Evolutionary conservation across 2,113 vertebrate species (phyloP), one percentile per base, ranked within the genome.

Genomic region (Labrus mixtus): DNA sequence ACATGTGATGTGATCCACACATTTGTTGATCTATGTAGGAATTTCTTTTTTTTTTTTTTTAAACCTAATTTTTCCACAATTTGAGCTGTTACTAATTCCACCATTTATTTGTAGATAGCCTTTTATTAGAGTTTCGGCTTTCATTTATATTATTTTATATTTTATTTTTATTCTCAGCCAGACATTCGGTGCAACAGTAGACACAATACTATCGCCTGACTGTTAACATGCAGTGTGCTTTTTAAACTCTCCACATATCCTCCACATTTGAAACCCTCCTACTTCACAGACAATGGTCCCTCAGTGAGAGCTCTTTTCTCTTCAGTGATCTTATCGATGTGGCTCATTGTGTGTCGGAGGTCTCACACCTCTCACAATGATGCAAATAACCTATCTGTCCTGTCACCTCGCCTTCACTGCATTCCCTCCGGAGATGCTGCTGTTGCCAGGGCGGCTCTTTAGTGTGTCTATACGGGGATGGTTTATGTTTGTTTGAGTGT

Each of bases 261-360:
- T 65, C 23, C 45, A 9, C 67, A 20, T 75, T 78, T 64, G n/a
- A 78, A 74, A 54, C 46, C 9, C 37, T 23, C 83, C 69, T 37
- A 73, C 80, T 85, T 81, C 50, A 39, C 45, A 79, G 61, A 85
- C 80, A 85, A 82, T 84, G 70, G 59, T 43, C 59, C 63, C 46
- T 56, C 36, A 45, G 54, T 55, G 68, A 59, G 43, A 36, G 83
- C 61, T 61, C 59, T n/a, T 65, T 92, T 79, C 85, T 53, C 83
- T 43, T 51, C 22, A 8, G 71, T 81, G 87, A 91, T 89, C 78
- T 71, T 89, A 93, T 92, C 73, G 81, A 78, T 88, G 82, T 62
- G 29, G 19, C 78, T 85, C 84, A 86, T 84, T 92, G 89, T 92
- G 84, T 76, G 62, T 33, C 79, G 48, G 73, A 86, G 75, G 74